A percentile compares a stretch with the other conserved stretches of the same genome.
Conservation (phyloP, 2,113 vertebrate genomes). For the Spheniscus mendiculus region DNA sequence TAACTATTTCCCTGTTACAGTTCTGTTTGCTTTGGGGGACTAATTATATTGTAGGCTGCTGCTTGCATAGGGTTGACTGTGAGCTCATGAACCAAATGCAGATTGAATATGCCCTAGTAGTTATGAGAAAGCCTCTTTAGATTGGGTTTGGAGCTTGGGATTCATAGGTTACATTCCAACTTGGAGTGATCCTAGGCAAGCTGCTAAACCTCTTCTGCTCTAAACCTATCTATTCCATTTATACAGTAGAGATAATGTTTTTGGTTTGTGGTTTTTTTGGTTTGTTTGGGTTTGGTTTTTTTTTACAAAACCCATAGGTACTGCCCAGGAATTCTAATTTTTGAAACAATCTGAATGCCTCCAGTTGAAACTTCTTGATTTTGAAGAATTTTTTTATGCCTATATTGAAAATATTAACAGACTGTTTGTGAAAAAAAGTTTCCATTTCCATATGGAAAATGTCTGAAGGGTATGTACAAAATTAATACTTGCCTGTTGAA, state of each 20-base stretch:
- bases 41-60: background rate
- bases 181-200: background rate
- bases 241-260: background rate
- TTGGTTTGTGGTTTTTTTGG: too few species aligned
- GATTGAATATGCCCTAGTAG: background rate
- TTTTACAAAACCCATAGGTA: background rate
- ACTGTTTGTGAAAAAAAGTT: background rate
- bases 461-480: constrained; percentile 48
- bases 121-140: background rate
- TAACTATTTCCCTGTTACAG: background rate
- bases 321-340: background rate
- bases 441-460: constrained; percentile 54
- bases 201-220: background rate
- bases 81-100: background rate
- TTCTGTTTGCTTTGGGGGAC: background rate
- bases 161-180: background rate
- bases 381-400: background rate
- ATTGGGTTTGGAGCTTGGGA: background rate
- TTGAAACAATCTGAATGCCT: background rate
- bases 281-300: too few species aligned
- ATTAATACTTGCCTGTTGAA: constrained; percentile 54
- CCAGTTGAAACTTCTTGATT: background rate
- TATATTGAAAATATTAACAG: constrained; percentile 31
- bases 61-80: background rate
- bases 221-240: background rate